Percentiles rank a stretch among this genome's conserved stretches.
These are phyloP conservation scores for Sander lucioperca DNA, from an alignment of 2,113 vertebrate species.

Conservation along the genomic window DNA sequence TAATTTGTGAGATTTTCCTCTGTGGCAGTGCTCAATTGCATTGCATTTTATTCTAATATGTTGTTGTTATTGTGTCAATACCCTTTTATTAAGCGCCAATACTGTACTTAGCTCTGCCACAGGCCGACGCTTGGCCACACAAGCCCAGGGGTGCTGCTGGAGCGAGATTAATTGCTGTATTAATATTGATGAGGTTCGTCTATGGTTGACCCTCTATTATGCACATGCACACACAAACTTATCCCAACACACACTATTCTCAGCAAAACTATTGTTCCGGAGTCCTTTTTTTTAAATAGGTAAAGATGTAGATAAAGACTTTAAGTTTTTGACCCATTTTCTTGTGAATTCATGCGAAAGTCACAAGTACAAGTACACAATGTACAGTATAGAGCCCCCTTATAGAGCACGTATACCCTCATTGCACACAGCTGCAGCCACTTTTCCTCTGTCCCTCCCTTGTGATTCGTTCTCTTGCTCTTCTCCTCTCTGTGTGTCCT, in stretches of 20 bases:
- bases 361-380: not conserved
- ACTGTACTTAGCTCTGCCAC: conserved; percentile 40
- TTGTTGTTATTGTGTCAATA: conserved; percentile 34
- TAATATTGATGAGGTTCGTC: conserved; percentile 81
- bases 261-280: conserved; percentile 22
- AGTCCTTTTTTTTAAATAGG: not conserved
- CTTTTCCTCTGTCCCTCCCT: not conserved
- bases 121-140: conserved; percentile 40
- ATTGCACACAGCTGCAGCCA: conserved; percentile 33
- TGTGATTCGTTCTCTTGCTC: conserved; percentile 2
- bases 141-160: conserved; percentile 41
- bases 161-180: conserved; percentile 72
- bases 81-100: conserved; percentile 51
- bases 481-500: not conserved
- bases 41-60: conserved; percentile 19
- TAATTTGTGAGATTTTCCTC: not conserved
- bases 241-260: not conserved
- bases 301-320: conserved; percentile 5
- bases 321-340: conserved; percentile 64
- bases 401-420: not conserved
- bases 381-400: conserved; percentile 10
- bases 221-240: not conserved
- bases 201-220: conserved; percentile 48
- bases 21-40: not conserved
- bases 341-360: conserved; percentile 42